Evolutionary conservation across 2,888 invertebrate genomes (phyloP), one percentile per base, ranked within the genome.

Genomic region (Trissolcus japonicus): DNA sequence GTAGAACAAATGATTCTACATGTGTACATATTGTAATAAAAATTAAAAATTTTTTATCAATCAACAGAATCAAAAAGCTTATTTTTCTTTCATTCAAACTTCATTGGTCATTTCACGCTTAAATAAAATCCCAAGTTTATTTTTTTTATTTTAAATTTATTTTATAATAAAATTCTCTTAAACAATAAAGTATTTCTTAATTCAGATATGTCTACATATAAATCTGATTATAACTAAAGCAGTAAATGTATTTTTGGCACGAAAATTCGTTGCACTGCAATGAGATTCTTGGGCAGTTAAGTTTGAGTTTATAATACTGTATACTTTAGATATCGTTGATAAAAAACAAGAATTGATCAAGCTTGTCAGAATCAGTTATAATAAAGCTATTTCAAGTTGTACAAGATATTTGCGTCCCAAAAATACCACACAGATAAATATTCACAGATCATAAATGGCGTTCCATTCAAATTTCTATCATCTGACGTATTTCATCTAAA

Each of bases 241-340:
- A 25, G 41, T 54, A 60, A 55, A 59, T 63, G 25, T 59, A 59
- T 63, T 51, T 53, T 62, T 53, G 35, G 53, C 6, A n/a, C 41
- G 19, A 55, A 67, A 50, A 69, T 60, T 13, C 50, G 25, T 59
- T 59, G 48, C 60, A 68, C 46, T 48, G 25, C 6, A 11, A 35
- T 61, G 29, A 55, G 29, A 21, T 53, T 75, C 16, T 56, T 13
- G 16, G 54, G 57, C 35, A 35, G 35, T 35, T 35, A 1, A 35
- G 35, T 35, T 35, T 35, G 35, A 65, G 46, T 65, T 25, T 69
- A 51, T 76, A 76, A 76, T 76, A 76, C 69, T 76, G 76, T 41
- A 57, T 4, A 48, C 40, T 63, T 56, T 62, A 56, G 54, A 19
- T 19, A 41, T 6, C 13, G 35, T 35, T 35, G 7, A 35, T 35